Conservation (phyloP, 2,888 invertebrate genomes). For the Epinotia demarniana region DNA sequence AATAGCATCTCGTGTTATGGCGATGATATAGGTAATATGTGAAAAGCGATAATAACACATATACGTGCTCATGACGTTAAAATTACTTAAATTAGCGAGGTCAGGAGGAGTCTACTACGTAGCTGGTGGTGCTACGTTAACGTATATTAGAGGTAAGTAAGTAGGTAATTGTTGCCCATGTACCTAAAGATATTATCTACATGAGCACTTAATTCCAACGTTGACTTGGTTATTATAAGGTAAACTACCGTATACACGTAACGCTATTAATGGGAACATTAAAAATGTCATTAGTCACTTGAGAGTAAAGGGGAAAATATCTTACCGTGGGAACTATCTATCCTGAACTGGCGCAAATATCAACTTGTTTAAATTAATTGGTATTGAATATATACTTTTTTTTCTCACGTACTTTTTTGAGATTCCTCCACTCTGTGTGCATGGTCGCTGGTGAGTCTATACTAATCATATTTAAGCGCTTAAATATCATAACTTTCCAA, state of each 20-base stretch:
- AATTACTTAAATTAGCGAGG: too few species aligned
- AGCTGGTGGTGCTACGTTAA: too few species aligned
- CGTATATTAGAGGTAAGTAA: background rate
- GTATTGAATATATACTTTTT: background rate
- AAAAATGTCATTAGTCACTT: slow-evolving; percentile 17
- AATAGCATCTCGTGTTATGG: too few species aligned
- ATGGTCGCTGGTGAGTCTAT: too few species aligned
- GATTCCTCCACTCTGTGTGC: too few species aligned
- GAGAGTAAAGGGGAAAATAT: background rate
- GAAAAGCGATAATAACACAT: too few species aligned
- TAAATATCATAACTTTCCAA: too few species aligned
- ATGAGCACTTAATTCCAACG: slow-evolving; percentile 12
- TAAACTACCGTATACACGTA: background rate
- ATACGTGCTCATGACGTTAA: too few species aligned
- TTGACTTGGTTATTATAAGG: background rate
- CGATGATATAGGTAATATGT: too few species aligned
- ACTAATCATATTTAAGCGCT: too few species aligned
- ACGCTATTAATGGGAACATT: slow-evolving; percentile 19
- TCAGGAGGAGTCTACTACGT: too few species aligned
- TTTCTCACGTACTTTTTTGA: too few species aligned
- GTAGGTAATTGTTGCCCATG: background rate
- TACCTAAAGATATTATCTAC: slow-evolving; percentile 7
- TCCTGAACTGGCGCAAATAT: background rate
- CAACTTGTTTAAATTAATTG: background rate
- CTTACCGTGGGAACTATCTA: slow-evolving; percentile 16